A percentile compares a stretch with the other conserved stretches of the same genome.
Conservation (phyloP, 2,113 vertebrate genomes). For the Litocranius walleri region DNA sequence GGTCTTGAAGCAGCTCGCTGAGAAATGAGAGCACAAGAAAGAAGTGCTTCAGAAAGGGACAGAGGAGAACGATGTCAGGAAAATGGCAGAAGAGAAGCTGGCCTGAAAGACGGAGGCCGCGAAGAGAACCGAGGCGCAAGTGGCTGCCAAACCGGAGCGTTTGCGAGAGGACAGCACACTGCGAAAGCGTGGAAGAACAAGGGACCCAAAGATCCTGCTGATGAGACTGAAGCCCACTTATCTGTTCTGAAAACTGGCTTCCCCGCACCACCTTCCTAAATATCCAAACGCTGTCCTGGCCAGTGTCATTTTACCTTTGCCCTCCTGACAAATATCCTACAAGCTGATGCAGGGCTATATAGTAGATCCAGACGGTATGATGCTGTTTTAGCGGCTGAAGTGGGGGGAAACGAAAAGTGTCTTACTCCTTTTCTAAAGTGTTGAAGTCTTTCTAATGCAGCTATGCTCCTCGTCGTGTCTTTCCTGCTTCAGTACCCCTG, state of each 20-base stretch:
- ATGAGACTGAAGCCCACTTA: fast-evolving
- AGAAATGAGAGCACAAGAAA: neutral
- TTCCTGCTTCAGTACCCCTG: neutral
- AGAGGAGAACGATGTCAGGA: neutral
- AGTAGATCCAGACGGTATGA: neutral
- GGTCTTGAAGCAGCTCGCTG: neutral
- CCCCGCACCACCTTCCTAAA: neutral
- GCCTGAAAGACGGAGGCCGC: fast-evolving
- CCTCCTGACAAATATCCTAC: neutral
- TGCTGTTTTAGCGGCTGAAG: neutral
- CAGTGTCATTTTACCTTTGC: neutral
- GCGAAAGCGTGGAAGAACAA: neutral
- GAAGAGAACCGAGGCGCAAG: neutral
- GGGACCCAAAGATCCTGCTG: neutral
- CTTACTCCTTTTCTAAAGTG: neutral
- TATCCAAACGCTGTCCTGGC: neutral
- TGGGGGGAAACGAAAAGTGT: neutral
- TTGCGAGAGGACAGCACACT: neutral
- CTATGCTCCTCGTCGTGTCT: neutral
- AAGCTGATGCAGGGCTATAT: neutral
- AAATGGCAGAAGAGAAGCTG: neutral
- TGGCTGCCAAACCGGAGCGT: neutral
- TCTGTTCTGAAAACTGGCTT: neutral
- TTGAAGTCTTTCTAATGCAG: neutral
- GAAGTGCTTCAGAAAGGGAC: neutral